Base-by-base conservation (phyloP, 2,888 invertebrate species). In the Melitaea athalia region DNA sequence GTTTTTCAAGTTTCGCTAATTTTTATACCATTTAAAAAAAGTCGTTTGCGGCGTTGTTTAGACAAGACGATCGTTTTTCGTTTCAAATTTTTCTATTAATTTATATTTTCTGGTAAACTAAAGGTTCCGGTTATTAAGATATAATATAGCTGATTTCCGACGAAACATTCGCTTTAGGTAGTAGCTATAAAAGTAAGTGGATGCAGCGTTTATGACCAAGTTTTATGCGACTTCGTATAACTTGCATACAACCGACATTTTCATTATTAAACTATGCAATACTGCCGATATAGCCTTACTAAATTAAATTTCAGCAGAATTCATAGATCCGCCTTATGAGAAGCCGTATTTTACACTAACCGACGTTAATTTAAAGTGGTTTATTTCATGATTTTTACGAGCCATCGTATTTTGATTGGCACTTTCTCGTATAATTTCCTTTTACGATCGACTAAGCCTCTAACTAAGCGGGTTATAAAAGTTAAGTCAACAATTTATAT, bases 181-280 rank as follows among this genome's bases (percentile, higher is more conserved):
- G 78, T 68, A 72, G 83, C 77, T 83, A 82, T 89, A 89, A 89
- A 88, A 83, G 79, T 85, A 84, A 88, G 87, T 86, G 85, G 85
- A 86, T 84, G 84, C 84, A 77, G 79, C 85, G 84, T 89, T 89
- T 88, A 88, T 78, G 79, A 76, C 74, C 76, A 57, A 70, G 75
- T 83, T 89, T 90, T 86, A 88, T 85, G 84, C 73, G 81, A 81
- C 79, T 86, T 85, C 85, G 81, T 81, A 84, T 83, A 86, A 88
- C 83, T 84, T 79, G 75, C 72, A 75, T 77, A 73, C 76, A 81
- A 80, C 77, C 80, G 73, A 72, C 77, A 74, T 78, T 78, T 76
- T 80, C 78, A 83, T 84, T 84, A 87, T 88, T 86, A 86, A 86
- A 87, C 83, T 84, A 81, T 81, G 78, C 78, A 78, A 77, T 77